These are phyloP conservation scores for Paramormyrops kingsleyae DNA, from an alignment of 2,113 vertebrate genomes.

Conservation along the genomic window DNA sequence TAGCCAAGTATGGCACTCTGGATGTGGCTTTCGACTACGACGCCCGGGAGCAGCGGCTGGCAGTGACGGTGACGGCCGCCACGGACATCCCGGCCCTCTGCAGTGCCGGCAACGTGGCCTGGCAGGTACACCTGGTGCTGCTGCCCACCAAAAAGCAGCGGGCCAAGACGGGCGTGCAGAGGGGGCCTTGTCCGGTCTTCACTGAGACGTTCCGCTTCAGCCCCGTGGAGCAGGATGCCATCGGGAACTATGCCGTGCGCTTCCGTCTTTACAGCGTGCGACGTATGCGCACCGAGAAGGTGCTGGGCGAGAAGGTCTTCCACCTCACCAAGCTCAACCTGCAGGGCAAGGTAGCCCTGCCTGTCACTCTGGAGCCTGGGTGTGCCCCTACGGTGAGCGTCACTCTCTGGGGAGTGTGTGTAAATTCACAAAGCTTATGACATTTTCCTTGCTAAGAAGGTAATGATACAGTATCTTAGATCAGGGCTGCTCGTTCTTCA, in stretches of 20 bases:
- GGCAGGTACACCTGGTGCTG: conserved; percentile 97
- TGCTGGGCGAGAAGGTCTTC: conserved; percentile 95
- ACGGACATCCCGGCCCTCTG: conserved; percentile 89
- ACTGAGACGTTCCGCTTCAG: conserved; percentile 93
- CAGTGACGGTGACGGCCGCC: conserved; percentile 91
- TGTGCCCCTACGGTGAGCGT: conserved; percentile 82
- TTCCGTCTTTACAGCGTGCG: conserved; percentile 91
- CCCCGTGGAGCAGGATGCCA: conserved; percentile 84
- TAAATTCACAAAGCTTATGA: not conserved
- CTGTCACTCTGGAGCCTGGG: conserved; percentile 88
- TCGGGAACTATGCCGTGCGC: conserved; percentile 87
- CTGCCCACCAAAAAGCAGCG: conserved; percentile 94
- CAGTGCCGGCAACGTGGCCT: conserved; percentile 83
- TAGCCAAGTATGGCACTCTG: conserved; percentile 90
- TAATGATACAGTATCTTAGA: not conserved
- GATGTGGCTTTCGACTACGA: conserved; percentile 97
- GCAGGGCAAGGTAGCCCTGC: conserved; percentile 89
- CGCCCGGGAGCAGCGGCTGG: conserved; percentile 85
- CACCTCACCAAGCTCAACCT: conserved; percentile 94
- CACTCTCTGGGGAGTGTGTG: not conserved
- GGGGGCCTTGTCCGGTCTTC: conserved; percentile 87
- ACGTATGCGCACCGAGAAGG: conserved; percentile 91
- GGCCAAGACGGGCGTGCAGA: conserved; percentile 91
- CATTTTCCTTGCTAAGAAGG: not conserved
- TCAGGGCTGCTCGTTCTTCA: not conserved